Base-by-base conservation (phyloP, 2,888 invertebrate species). In the Julus scanicus region DNA sequence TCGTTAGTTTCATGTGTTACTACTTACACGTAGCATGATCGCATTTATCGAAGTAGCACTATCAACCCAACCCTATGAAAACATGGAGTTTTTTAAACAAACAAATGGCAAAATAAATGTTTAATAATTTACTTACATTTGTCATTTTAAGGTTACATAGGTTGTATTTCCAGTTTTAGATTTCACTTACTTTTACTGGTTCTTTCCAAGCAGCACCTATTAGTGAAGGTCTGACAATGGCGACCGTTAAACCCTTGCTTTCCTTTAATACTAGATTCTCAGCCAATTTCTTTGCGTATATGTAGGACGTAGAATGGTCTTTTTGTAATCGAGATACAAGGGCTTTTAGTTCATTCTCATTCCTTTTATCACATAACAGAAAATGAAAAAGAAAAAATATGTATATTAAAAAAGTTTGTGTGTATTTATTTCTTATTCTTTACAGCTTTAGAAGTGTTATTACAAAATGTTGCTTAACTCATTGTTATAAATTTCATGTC, bases 251-350 rank as follows among this genome's bases (percentile, higher is more conserved):
- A 9, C 29, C 29, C 9, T 71, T 71, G 71, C 71, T 71, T 71
- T 71, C 71, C 20, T 71, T 71, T 71, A 71, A 71, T 29, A 71
- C 29, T 9, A 71, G 20, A 71, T 29, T 71, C 71, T 71, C 71
- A 11, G 71, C 20, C 20, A 71, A 9, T 29, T 71, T 71, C 11
- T 71, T 71, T 29, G 71, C 20, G 8, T 71, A 71, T 71, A 71
- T 0, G 71, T 71, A 71, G 71, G 71, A 8, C 71, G 29, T 29
- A 71, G 71, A 29, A 71, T 71, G 29, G 0, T 71, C 9, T 71
- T 71, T 71, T 71, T 71, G 20, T 71, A 71, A 71, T 71, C 20
- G 6, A 71, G 20, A 9, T 20, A 71, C 71, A 71, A 71, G 71
- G 1, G 71, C 4, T 71, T 71, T 71, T 20, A 71, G 8, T 71